Percentiles rank a stretch among this genome's conserved stretches.
phyloP scores from a whole-genome alignment of 2,888 invertebrate species.

The Drosophila koepferae region DNA sequence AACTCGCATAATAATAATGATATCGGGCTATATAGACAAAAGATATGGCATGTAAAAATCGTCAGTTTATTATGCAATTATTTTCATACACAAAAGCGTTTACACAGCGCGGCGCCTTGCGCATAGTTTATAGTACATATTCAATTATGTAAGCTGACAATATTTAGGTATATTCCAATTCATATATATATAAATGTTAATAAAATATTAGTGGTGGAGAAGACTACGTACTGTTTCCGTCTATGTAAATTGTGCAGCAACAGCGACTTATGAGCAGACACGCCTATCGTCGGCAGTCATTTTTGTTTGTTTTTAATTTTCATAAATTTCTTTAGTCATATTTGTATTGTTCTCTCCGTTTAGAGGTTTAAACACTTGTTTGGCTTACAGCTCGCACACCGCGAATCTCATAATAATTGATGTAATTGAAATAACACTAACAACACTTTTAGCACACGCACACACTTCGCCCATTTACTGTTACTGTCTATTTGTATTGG shows the following conservation, averaged over 20 bases:
- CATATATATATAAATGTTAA: background rate
- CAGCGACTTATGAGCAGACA: conserved; percentile 30
- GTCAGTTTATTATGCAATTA: conserved; percentile 60
- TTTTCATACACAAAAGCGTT: conserved; percentile 8
- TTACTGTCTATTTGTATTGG: conserved; percentile 35
- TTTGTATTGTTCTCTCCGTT: conserved; percentile 8
- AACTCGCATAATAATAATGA: conserved; percentile 28
- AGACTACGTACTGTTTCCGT: conserved; percentile 51
- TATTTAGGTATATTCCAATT: background rate
- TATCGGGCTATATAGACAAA: background rate
- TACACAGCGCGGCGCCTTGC: conserved; percentile 3
- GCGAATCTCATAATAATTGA: conserved; percentile 45
- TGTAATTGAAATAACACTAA: conserved; percentile 51
- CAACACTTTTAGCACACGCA: conserved; percentile 48
- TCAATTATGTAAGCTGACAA: conserved; percentile 27
- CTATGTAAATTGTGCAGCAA: conserved; percentile 8
- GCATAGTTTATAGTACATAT: conserved; percentile 6
- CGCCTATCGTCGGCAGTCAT: conserved; percentile 19
- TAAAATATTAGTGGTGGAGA: background rate
- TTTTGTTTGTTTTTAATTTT: conserved; percentile 27
- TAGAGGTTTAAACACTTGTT: conserved; percentile 38
- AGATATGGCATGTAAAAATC: conserved; percentile 8
- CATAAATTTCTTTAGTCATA: conserved; percentile 9
- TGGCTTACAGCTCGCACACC: conserved; percentile 26
- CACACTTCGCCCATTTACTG: conserved; percentile 36